Conservation (phyloP, 2,888 invertebrate genomes). For the Danaus chrysippus region DNA sequence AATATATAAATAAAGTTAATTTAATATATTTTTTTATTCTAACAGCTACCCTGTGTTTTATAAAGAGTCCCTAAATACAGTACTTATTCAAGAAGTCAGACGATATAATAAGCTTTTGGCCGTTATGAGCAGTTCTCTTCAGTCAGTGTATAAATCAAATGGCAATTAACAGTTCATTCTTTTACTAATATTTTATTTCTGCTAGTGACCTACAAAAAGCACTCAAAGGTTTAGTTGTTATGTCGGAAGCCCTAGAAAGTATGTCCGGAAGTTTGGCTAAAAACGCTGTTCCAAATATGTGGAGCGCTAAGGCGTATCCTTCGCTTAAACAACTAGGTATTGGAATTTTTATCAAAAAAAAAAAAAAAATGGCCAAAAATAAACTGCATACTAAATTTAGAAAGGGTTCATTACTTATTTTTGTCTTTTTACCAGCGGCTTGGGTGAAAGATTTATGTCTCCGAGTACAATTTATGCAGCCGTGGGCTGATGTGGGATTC, state of each 20-base stretch:
- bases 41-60: constrained; percentile 89
- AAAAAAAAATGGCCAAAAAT: too few relatives aligned
- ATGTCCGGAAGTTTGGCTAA: constrained; percentile 82
- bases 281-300: too few relatives aligned
- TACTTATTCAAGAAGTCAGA: constrained; percentile 91
- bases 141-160: constrained; percentile 39
- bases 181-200: neutral
- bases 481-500: constrained; percentile 85
- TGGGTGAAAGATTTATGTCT: constrained; percentile 82
- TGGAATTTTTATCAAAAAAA: too few relatives aligned
- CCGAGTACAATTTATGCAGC: constrained; percentile 81
- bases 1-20: neutral
- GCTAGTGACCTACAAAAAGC: constrained; percentile 82
- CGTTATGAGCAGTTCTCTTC: constrained; percentile 77
- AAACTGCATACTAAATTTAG: neutral
- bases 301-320: constrained; percentile 83
- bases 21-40: too few relatives aligned
- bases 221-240: constrained; percentile 86
- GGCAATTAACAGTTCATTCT: neutral
- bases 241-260: constrained; percentile 86
- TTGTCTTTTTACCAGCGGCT: constrained; percentile 68
- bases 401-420: neutral
- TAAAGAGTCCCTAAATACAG: constrained; percentile 93
- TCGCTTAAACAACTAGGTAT: constrained; percentile 84
- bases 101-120: constrained; percentile 84